Conservation (phyloP, 1,140 invertebrate species). For the Zaprionus africanus region DNA sequence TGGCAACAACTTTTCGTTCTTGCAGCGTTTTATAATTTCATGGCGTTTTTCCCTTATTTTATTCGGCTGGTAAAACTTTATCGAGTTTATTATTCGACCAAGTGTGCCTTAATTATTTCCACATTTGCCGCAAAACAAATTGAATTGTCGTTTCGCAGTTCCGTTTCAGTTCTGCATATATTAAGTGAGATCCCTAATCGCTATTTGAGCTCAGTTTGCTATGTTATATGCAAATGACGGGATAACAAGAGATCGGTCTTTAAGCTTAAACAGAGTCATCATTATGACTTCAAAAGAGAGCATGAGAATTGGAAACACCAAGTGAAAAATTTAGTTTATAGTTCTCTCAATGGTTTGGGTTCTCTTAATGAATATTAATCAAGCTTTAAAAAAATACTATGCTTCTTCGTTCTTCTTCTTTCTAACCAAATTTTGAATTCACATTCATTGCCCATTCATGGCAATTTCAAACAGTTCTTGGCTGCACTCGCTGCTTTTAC, state of each 20-base stretch:
- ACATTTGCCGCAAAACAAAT: constrained; percentile 58
- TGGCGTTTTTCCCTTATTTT: constrained; percentile 49
- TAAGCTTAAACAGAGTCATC: not conserved
- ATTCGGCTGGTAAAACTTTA: constrained; percentile 48
- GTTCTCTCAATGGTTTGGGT: not conserved
- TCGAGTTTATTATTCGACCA: constrained; percentile 60
- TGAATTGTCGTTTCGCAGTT: constrained; percentile 37
- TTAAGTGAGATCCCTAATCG: not conserved
- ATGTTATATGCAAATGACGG: constrained; percentile 18
- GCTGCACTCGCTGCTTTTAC: constrained; percentile 25
- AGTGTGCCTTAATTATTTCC: constrained; percentile 63
- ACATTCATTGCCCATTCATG: constrained; percentile 25
- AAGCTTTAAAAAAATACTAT: not conserved
- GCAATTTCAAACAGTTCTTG: constrained; percentile 36
- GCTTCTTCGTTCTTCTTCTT: not conserved
- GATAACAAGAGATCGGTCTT: not conserved
- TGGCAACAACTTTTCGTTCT: constrained; percentile 64
- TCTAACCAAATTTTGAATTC: not conserved
- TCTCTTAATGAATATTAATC: not conserved
- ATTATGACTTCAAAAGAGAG: not conserved
- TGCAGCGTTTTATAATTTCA: constrained; percentile 60
- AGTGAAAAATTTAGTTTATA: not conserved
- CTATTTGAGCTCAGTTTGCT: not conserved
- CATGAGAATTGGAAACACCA: not conserved
- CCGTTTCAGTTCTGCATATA: constrained; percentile 25